These are phyloP conservation scores for Bolinopsis microptera DNA, from an alignment of 37 sponge, comb jelly and placozoan species.

Conservation along the genomic window DNA sequence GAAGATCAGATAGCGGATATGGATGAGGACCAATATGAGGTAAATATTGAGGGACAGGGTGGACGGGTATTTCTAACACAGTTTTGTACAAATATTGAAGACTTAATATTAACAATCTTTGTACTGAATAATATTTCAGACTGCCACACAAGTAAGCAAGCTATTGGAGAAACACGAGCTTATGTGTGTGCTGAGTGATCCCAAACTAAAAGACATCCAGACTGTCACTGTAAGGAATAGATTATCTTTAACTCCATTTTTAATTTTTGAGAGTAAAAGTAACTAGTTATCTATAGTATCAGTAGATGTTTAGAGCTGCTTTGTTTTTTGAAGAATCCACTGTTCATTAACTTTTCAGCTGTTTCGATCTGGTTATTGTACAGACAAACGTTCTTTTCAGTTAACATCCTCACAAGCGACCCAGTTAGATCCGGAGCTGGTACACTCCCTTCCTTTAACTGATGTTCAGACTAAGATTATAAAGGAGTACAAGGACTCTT, in stretches of 20 bases:
- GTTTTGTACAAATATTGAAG: too few species aligned
- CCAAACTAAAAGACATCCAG: neutral
- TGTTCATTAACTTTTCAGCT: too few species aligned
- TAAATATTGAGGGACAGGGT: neutral
- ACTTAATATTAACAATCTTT: too few species aligned
- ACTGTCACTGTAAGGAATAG: conserved; percentile 47
- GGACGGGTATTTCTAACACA: too few species aligned
- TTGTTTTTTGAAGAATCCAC: too few species aligned
- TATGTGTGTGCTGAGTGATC: conserved; percentile 47
- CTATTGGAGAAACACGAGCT: conserved; percentile 38
- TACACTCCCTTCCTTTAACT: neutral
- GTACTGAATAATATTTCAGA: too few species aligned
- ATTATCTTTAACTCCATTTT: too few species aligned
- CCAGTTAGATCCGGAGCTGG: conserved; percentile 4
- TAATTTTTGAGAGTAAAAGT: too few species aligned
- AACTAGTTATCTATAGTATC: too few species aligned
- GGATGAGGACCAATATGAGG: conserved; percentile 59
- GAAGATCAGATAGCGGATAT: conserved; percentile 11
- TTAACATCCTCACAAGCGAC: conserved; percentile 38
- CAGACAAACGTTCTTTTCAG: too few species aligned
- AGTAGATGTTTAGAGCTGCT: too few species aligned
- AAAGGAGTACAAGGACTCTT: conserved; percentile 62
- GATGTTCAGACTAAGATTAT: conserved; percentile 35
- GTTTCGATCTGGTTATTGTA: too few species aligned
- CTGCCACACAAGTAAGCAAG: neutral